Conservation (phyloP, 2,797 vertebrate species). For the Liparis tanakae region DNA sequence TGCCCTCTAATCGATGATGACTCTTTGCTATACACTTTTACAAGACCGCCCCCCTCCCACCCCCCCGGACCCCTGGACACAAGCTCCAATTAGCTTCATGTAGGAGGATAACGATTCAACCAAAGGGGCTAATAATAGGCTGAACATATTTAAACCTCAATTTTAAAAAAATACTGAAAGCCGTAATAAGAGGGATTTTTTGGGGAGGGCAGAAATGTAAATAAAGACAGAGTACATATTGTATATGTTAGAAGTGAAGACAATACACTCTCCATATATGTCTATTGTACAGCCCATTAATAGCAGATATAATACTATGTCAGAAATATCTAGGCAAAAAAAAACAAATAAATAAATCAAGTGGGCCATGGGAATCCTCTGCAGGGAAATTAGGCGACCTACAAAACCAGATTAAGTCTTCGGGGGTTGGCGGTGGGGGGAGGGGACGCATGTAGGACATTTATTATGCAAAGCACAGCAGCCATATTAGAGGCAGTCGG, state of each 20-base stretch:
- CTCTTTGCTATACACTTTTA: slow-evolving; percentile 90
- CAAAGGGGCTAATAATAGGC: slow-evolving; percentile 2
- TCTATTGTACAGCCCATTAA: slow-evolving; percentile 2
- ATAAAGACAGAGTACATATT: background rate
- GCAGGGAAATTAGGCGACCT: slow-evolving; percentile 77
- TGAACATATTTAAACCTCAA: background rate
- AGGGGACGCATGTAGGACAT: slow-evolving; percentile 46
- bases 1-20: slow-evolving; percentile 88
- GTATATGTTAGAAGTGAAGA: slow-evolving; percentile 8
- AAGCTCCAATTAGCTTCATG: slow-evolving; percentile 82
- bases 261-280: slow-evolving; percentile 5
- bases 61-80: slow-evolving; percentile 70
- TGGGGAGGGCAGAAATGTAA: background rate
- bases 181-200: background rate
- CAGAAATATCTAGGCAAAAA: slow-evolving; percentile 42
- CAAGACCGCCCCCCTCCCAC: slow-evolving; percentile 80
- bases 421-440: slow-evolving; percentile 50
- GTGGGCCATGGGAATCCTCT: slow-evolving; percentile 64
- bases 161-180: background rate
- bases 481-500: slow-evolving; percentile 39
- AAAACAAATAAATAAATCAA: slow-evolving; percentile 47
- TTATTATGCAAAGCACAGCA: slow-evolving; percentile 61
- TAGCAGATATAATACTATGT: slow-evolving; percentile 9
- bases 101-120: slow-evolving; percentile 30
- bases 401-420: slow-evolving; percentile 77